Evolutionary conservation across 2,113 vertebrate genomes (phyloP).

Genomic region (Hyperoodon ampullatus): DNA sequence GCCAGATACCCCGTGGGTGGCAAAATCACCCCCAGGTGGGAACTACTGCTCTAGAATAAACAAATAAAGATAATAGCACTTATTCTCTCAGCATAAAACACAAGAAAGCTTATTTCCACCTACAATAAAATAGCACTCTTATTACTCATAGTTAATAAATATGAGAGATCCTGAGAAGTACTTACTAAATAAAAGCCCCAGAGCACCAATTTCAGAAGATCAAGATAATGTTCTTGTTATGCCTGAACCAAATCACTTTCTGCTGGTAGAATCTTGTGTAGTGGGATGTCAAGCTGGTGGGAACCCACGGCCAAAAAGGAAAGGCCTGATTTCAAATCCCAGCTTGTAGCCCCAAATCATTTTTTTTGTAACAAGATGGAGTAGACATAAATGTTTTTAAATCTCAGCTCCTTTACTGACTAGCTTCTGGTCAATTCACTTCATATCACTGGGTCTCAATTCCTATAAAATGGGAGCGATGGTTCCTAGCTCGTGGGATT

Average conservation of each 20-base stretch:
- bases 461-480: not conserved
- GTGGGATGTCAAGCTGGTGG: not conserved
- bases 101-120: conserved; percentile 18
- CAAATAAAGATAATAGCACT: not conserved
- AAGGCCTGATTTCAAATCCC: not conserved
- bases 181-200: conserved; percentile 6
- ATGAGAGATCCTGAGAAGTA: not conserved
- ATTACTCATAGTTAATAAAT: conserved; percentile 18
- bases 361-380: not conserved
- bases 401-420: not conserved
- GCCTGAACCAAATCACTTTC: not conserved
- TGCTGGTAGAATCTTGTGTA: not conserved
- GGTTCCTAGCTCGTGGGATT: not conserved
- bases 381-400: not conserved
- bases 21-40: not conserved
- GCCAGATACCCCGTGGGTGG: not conserved
- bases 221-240: not conserved
- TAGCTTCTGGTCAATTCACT: not conserved
- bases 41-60: not conserved
- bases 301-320: not conserved
- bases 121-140: not conserved
- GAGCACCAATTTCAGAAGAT: conserved; percentile 7
- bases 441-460: not conserved
- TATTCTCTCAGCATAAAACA: not conserved
- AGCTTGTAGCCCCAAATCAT: not conserved